Conservation (phyloP, 2,113 vertebrate genomes). For the Sterna hirundo region DNA sequence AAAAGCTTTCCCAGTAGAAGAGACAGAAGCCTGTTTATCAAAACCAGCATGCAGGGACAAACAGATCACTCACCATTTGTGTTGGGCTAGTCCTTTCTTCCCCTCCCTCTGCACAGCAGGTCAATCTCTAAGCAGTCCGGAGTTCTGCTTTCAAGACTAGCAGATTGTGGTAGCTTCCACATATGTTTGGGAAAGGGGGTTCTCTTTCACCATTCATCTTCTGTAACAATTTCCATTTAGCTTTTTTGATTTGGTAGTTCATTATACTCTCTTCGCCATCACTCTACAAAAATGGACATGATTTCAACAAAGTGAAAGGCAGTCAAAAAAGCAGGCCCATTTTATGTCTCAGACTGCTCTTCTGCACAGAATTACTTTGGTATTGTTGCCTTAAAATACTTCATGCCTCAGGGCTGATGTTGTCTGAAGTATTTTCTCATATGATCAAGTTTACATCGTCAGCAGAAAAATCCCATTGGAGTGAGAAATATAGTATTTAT, state of each 20-base stretch:
- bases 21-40: neutral
- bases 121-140: neutral
- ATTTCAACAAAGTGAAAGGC: neutral
- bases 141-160: neutral
- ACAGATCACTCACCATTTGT: fast-evolving
- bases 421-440: neutral
- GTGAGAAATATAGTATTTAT: neutral
- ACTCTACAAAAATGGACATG: neutral
- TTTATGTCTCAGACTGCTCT: neutral
- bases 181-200: neutral
- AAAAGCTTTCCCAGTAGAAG: neutral
- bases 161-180: neutral
- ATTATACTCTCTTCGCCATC: neutral
- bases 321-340: neutral
- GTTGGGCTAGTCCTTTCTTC: neutral
- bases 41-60: neutral
- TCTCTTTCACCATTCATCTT: neutral
- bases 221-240: neutral
- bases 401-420: neutral
- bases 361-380: neutral
- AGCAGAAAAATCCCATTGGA: neutral
- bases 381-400: neutral
- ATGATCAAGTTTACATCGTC: neutral
- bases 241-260: neutral
- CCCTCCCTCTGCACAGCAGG: neutral